Evolutionary conservation across 2,888 invertebrate species (phyloP).

Genomic region (Acleris sparsana): DNA sequence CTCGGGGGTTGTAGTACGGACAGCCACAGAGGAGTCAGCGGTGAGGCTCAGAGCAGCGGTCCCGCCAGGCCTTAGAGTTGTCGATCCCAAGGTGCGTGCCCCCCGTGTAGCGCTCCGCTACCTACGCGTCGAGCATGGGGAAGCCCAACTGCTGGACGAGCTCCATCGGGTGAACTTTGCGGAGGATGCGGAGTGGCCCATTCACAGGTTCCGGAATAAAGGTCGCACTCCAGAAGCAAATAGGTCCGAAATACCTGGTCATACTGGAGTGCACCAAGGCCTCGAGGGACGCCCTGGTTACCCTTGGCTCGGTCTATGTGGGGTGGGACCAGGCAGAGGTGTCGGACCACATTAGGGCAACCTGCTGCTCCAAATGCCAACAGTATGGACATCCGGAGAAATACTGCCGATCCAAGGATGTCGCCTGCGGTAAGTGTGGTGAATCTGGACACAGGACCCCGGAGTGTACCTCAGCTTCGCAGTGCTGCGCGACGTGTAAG

Average conservation of each 20-base stretch:
- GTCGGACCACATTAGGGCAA: constrained; percentile 31
- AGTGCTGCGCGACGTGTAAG: constrained; percentile 44
- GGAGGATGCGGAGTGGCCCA: constrained; percentile 27
- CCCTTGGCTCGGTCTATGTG: constrained; percentile 7
- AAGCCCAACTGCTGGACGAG: not conserved
- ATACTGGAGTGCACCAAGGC: constrained; percentile 29
- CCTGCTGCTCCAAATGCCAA: constrained; percentile 48
- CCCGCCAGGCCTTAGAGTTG: constrained; percentile 11
- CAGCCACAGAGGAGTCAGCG: constrained; percentile 15
- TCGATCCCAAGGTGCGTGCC: constrained; percentile 1
- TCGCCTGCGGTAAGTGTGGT: constrained; percentile 42
- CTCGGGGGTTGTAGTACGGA: constrained; percentile 34
- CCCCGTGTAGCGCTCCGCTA: constrained; percentile 22
- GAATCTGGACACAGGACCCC: constrained; percentile 35
- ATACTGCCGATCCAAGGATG: constrained; percentile 36
- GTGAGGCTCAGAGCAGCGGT: constrained; percentile 19
- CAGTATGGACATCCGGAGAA: constrained; percentile 49
- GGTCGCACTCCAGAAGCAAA: not conserved
- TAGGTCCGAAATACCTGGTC: too few relatives aligned
- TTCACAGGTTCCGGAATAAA: not conserved
- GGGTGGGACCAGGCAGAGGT: constrained; percentile 36
- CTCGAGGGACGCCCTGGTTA: constrained; percentile 15
- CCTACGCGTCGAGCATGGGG: fast-evolving
- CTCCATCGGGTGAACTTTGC: constrained; percentile 26
- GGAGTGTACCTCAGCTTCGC: constrained; percentile 18